Base-by-base conservation (phyloP, 2,888 invertebrate genomes). In the Camptogramma bilineatum region DNA sequence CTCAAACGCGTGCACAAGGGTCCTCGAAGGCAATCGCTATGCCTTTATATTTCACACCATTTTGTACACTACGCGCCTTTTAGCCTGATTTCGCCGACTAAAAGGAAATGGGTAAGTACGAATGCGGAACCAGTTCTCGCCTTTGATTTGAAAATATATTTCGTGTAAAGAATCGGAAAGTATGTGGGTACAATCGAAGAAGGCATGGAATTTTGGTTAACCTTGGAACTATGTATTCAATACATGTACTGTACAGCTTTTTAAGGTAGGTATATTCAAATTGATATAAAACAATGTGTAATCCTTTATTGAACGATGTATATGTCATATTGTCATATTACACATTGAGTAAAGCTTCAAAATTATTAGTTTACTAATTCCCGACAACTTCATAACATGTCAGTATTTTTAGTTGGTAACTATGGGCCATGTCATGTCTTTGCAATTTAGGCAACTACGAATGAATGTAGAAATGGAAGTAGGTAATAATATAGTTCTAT, bases 1-100 rank as follows among this genome's bases (percentile, higher is more conserved):
- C 73, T 72, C 74, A 75, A 73, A 70, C 72, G 59, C 62, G 65
- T 70, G 71, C 75, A 73, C 66, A 70, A 80, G 76, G 71, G 73
- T 74, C 68, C 76, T 81, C 68, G 63, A 76, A 80, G 74, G 76
- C 76, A 76, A 77, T 74, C 73, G 70, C 66, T 71, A 66, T 61
- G 70, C 66, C 68, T 70, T 73, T 71, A 71, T 73, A 73, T 75
- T 73, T 73, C 72, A 72, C 68, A 73, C 70, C 68, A 71, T 69
- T 75, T 68, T 68, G 71, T 72, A 67, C 56, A 69, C 66, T 64
- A 62, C 68, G 62, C 72, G 72, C 78, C 79, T 80, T 80, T 80
- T 81, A 75, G 75, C 77, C 69, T 57, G 69, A 66, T 70, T 70
- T 62, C 63, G 71, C 59, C 70, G 71, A 70, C 71, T 71, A 69